Evolutionary conservation across 2,113 vertebrate genomes (phyloP).

Genomic region (Nanorana parkeri): DNA sequence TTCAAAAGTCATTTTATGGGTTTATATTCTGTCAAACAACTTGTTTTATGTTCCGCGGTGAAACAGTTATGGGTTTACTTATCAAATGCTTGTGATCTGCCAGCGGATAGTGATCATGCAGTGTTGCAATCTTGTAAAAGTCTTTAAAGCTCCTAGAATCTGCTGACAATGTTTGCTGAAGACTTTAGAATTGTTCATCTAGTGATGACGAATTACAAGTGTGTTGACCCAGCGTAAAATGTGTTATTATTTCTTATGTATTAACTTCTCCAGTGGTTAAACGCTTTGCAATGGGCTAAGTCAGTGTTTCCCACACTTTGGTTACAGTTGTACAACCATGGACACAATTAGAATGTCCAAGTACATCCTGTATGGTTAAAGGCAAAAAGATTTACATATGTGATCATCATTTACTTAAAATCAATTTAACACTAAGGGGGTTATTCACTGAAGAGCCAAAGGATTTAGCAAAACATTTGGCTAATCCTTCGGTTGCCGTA

Average conservation of each 20-base stretch:
- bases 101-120: not conserved
- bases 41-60: conserved; percentile 15
- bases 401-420: no score
- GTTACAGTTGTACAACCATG: no score
- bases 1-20: conserved; percentile 39
- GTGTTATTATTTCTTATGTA: conserved; percentile 9
- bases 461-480: no score
- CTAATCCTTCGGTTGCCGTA: no score
- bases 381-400: no score
- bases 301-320: no score
- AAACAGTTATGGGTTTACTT: conserved; percentile 33
- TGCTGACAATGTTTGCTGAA: conserved; percentile 32
- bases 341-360: no score
- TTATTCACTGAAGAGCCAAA: no score
- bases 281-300: no score
- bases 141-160: conserved; percentile 13
- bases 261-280: not conserved
- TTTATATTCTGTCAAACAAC: conserved; percentile 41
- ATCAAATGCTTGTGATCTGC: conserved; percentile 17
- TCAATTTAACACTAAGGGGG: no score
- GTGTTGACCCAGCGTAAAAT: conserved; percentile 21
- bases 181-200: not conserved
- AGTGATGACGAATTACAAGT: not conserved
- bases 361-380: no score
- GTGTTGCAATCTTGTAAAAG: conserved; percentile 21